These are phyloP conservation scores for Clarias platycephalus DNA, from an alignment of 2,797 vertebrate species.

Conservation along the genomic window DNA sequence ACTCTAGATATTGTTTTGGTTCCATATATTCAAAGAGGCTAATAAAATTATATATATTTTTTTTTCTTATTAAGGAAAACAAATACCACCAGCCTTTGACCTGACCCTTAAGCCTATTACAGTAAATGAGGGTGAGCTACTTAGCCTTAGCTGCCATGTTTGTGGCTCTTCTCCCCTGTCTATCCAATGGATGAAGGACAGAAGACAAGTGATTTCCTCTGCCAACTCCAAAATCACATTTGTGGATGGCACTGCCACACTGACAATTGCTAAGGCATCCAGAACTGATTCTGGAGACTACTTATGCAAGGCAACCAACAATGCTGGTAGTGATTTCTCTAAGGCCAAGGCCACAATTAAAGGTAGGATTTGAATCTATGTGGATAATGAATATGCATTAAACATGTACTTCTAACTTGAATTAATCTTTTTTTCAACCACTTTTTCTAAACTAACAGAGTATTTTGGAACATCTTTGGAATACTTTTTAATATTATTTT, in stretches of 20 bases:
- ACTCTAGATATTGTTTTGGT: neutral
- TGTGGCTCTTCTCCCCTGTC: constrained; percentile 82
- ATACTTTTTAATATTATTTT: neutral
- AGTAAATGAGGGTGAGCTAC: constrained; percentile 79
- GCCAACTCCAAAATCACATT: constrained; percentile 83
- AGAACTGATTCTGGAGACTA: constrained; percentile 89
- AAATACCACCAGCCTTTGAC: constrained; percentile 85
- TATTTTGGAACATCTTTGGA: neutral
- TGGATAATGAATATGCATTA: constrained; percentile 2
- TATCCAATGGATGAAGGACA: constrained; percentile 93
- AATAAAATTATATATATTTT: neutral
- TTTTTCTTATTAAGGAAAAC: constrained; percentile 72
- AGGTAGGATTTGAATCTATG: constrained; percentile 74
- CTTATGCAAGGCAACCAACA: constrained; percentile 91
- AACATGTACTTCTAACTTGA: neutral
- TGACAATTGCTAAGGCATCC: constrained; percentile 78
- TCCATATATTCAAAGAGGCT: neutral
- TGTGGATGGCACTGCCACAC: constrained; percentile 75
- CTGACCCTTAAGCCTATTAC: constrained; percentile 77
- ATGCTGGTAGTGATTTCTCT: constrained; percentile 84
- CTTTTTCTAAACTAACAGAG: neutral
- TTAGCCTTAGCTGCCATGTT: constrained; percentile 86
- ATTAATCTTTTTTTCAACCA: neutral
- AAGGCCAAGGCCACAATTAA: constrained; percentile 87
- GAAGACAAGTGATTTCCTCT: constrained; percentile 84